These are phyloP conservation scores for Chrysogorgia sp. DNA, from an alignment of 92 coral and sea anemone genomes.

Conservation along the genomic window DNA sequence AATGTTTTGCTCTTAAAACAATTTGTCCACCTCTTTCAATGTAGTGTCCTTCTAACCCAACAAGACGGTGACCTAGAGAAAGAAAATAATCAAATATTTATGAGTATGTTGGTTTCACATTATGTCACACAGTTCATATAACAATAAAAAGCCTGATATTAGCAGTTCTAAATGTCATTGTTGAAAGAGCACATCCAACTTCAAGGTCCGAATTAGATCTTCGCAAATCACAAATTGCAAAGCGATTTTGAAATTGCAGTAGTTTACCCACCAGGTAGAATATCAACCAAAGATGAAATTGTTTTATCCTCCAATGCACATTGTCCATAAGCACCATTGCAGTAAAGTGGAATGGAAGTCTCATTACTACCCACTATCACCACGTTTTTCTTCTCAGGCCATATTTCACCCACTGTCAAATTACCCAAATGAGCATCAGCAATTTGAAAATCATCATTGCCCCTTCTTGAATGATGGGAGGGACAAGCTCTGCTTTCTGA, in stretches of 20 bases:
- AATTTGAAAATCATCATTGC: slow-evolving; percentile 43
- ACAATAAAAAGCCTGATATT: not conserved
- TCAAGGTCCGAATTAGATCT: too few species aligned
- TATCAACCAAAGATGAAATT: slow-evolving; percentile 51
- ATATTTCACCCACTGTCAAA: slow-evolving; percentile 80
- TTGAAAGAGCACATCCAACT: too few species aligned
- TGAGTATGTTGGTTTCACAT: not conserved
- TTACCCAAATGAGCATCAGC: slow-evolving; percentile 57
- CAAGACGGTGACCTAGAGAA: slow-evolving; percentile 73
- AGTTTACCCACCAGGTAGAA: slow-evolving; percentile 66
- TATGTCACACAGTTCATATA: not conserved
- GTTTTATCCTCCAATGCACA: slow-evolving; percentile 67
- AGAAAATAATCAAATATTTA: not conserved
- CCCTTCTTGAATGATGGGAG: slow-evolving; percentile 25
- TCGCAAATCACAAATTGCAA: too few species aligned
- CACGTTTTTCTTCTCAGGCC: slow-evolving; percentile 88
- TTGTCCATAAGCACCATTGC: slow-evolving; percentile 61
- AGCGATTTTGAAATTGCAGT: too few species aligned
- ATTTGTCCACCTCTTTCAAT: slow-evolving; percentile 75
- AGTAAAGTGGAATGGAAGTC: slow-evolving; percentile 74
- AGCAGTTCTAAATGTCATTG: too few species aligned
- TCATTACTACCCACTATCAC: slow-evolving; percentile 79
- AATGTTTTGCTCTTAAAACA: slow-evolving; percentile 73
- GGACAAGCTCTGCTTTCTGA: slow-evolving; percentile 7
- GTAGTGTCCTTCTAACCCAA: slow-evolving; percentile 85